Evolutionary conservation across 2,888 invertebrate species (phyloP).

Genomic region (Chrysotoxum bicinctum): DNA sequence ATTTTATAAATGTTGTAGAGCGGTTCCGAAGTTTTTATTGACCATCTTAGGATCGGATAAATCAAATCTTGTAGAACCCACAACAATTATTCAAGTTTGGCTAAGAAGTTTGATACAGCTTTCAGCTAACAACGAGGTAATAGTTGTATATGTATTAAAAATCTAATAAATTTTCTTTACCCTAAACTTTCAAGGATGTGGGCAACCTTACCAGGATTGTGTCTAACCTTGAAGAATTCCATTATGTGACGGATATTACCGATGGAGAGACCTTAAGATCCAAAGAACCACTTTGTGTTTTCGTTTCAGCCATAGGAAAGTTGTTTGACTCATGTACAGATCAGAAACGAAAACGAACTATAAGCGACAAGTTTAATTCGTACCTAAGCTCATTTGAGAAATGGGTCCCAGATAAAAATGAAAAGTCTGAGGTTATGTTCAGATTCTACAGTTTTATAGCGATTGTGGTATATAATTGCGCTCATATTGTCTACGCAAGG

Average conservation of each 20-base stretch:
- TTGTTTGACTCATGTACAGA: slow-evolving; percentile 71
- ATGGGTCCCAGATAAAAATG: slow-evolving; percentile 77
- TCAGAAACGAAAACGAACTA: slow-evolving; percentile 75
- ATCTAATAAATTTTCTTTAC: not conserved
- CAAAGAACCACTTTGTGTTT: slow-evolving; percentile 79
- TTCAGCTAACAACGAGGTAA: slow-evolving; percentile 77
- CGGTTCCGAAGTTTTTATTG: slow-evolving; percentile 76
- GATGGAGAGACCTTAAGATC: slow-evolving; percentile 75
- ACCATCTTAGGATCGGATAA: slow-evolving; percentile 75
- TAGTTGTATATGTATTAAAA: not conserved
- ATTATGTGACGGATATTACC: slow-evolving; percentile 74
- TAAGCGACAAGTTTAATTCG: slow-evolving; percentile 78
- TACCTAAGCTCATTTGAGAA: slow-evolving; percentile 79
- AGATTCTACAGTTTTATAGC: slow-evolving; percentile 81
- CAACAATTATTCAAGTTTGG: slow-evolving; percentile 79
- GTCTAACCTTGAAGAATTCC: slow-evolving; percentile 77
- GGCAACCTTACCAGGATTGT: slow-evolving; percentile 76
- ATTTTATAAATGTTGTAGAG: slow-evolving; percentile 53
- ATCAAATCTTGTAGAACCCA: slow-evolving; percentile 72
- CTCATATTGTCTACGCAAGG: slow-evolving; percentile 78
- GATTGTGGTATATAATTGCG: slow-evolving; percentile 80
- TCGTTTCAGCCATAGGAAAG: slow-evolving; percentile 79
- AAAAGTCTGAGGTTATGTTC: slow-evolving; percentile 77
- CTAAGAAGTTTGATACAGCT: slow-evolving; percentile 79
- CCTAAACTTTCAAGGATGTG: slow-evolving; percentile 73